Base-by-base conservation (phyloP, 2,797 vertebrate species). In the Pantherophis vulpinus region DNA sequence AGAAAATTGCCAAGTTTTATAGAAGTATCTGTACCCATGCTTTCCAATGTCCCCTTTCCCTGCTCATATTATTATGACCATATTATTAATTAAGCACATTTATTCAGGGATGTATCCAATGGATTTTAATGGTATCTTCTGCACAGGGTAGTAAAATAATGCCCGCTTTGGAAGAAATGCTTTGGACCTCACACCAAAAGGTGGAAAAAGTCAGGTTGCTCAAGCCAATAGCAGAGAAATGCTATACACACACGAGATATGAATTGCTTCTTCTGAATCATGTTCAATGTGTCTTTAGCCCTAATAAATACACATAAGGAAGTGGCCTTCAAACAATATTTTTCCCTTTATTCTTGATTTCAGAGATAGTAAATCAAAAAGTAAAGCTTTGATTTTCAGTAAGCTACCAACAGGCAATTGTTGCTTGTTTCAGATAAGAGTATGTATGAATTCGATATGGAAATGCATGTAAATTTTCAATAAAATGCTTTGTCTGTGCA, bases 1-100 rank as follows among this genome's bases (percentile, higher is more conserved):
- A 89, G 87, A 51, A 91, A 2, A 32, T 93, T 96, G 94, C 83
- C 86, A 37, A 60, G 37, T 47, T 86, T 83, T 58, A 25, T 83
- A 59, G 59, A 92, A 94, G 61, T 14, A 87, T 79, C 25, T 59
- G 23, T 88, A 37, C 89, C 55, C 51, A 56, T 93, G 55, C n/a
- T 79, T 51, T 95, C 93, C 87, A 93, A 94, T 55, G 23, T 4
- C 6, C 32, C 63, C 9, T 42, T 42, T 25, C 20, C 20, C 20
- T 25, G 20, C 1, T 11, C 70, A 29, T 4, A 55, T 13, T 59
- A 59, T 59, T 59, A 59, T 59, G 58, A 59, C 5, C 58, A 59
- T 59, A 59, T 60, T 54, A 18, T 27, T 25, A 20, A 3, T n/a
- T 8, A 12, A 32, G 87, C 14, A 7, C 6, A 12, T 8, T 90